These are phyloP conservation scores for Astur gentilis DNA, from an alignment of 2,113 vertebrate genomes.

Conservation along the genomic window DNA sequence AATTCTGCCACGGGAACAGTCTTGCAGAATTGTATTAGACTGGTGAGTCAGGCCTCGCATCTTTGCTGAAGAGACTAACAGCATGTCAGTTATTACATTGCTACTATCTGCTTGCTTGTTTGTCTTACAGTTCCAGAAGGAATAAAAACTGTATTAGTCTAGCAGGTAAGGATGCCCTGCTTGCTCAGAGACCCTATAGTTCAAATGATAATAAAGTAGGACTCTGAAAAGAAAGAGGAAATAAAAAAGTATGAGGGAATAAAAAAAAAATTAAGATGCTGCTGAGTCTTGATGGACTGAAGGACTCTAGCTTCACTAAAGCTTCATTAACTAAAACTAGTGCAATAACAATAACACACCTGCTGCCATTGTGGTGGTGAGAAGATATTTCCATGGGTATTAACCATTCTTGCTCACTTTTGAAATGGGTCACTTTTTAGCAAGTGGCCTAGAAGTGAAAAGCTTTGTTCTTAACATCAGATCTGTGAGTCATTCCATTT, in stretches of 20 bases:
- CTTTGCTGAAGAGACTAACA: neutral
- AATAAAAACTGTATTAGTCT: neutral
- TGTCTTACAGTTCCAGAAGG: neutral
- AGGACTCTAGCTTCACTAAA: neutral
- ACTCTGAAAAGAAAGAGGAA: neutral
- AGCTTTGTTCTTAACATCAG: neutral
- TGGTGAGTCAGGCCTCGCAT: neutral
- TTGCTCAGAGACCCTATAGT: neutral
- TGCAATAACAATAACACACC: neutral
- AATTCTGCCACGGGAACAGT: neutral
- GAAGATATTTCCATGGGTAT: neutral
- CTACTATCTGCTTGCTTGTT: neutral
- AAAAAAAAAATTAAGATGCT: neutral
- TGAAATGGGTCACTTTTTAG: neutral
- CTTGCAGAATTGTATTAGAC: neutral
- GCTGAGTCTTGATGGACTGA: neutral
- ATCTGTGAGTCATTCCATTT: slow-evolving; percentile 12
- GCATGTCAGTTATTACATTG: neutral
- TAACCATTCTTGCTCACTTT: neutral
- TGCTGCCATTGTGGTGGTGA: neutral
- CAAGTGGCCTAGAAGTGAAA: neutral
- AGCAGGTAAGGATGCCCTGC: neutral
- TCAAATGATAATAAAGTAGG: neutral
- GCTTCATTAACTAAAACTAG: neutral
- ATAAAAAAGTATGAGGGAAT: neutral